Conservation (phyloP, 2,113 vertebrate genomes). For the Microcebus griseorufus region DNA sequence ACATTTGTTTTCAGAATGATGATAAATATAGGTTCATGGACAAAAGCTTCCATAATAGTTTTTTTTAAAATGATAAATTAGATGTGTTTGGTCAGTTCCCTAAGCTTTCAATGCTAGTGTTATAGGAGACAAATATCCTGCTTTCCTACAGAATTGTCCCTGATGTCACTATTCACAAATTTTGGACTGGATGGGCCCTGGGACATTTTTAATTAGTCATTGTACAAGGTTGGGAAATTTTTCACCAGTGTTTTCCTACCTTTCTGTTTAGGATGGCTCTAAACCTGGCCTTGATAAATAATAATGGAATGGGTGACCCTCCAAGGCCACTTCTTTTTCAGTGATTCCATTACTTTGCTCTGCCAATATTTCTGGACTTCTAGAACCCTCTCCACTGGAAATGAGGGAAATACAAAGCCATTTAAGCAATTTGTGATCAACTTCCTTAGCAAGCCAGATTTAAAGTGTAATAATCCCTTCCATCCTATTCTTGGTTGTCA, state of each 20-base stretch:
- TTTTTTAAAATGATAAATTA: not conserved
- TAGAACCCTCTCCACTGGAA: not conserved
- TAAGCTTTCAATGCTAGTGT: not conserved
- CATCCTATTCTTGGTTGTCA: not conserved
- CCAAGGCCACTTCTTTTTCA: not conserved
- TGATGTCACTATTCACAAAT: not conserved
- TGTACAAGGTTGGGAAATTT: not conserved
- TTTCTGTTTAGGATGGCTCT: not conserved
- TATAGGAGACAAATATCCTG: not conserved
- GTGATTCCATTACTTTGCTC: not conserved
- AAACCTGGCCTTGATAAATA: not conserved
- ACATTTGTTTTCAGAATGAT: not conserved
- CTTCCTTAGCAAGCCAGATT: not conserved
- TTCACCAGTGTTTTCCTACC: not conserved
- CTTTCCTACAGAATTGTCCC: not conserved
- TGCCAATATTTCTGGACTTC: not conserved
- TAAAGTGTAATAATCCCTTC: not conserved
- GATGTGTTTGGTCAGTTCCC: not conserved
- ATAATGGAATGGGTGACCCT: not conserved
- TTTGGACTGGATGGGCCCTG: not conserved
- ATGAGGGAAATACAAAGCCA: constrained; percentile 14
- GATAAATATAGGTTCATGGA: not conserved
- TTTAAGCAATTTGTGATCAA: not conserved
- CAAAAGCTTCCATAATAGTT: not conserved
- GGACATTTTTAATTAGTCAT: not conserved